Evolutionary conservation across 2,797 vertebrate species (phyloP).

Genomic region (Molothrus aeneus): DNA sequence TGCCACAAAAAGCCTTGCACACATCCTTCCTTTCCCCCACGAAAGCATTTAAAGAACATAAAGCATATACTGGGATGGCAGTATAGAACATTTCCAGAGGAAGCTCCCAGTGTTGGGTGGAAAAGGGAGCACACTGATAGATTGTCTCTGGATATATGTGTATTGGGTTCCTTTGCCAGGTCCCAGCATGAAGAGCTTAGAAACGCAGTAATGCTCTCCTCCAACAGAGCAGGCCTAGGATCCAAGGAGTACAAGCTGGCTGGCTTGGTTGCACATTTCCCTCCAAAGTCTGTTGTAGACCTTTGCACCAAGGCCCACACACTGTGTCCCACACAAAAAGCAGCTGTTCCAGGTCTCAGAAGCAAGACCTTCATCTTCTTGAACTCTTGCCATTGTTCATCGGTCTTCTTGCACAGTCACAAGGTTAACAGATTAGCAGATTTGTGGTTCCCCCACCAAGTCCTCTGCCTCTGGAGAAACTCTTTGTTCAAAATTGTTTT

Average conservation of each 20-base stretch:
- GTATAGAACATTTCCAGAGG: not conserved
- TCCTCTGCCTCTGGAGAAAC: not conserved
- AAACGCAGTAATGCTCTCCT: not conserved
- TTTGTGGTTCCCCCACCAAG: not conserved
- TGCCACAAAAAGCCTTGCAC: not conserved
- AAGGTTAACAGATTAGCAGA: not conserved
- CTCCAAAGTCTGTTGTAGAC: not conserved
- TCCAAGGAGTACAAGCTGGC: not conserved
- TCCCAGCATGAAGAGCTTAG: not conserved
- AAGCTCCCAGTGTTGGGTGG: not conserved
- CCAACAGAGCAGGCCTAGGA: not conserved
- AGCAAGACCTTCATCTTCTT: not conserved
- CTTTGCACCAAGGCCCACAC: not conserved
- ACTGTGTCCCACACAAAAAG: not conserved
- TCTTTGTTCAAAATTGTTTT: not conserved
- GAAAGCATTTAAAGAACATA: not conserved
- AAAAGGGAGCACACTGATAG: not conserved
- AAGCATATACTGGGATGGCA: not conserved
- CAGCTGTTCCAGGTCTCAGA: not conserved
- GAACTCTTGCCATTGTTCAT: not conserved
- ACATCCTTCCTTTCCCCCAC: not conserved
- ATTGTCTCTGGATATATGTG: not conserved
- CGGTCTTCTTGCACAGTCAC: not conserved
- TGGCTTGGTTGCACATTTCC: not conserved
- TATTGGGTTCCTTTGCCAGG: not conserved